phyloP scores from a whole-genome alignment of 2,888 invertebrate species.

The Habroteleia sp. region DNA sequence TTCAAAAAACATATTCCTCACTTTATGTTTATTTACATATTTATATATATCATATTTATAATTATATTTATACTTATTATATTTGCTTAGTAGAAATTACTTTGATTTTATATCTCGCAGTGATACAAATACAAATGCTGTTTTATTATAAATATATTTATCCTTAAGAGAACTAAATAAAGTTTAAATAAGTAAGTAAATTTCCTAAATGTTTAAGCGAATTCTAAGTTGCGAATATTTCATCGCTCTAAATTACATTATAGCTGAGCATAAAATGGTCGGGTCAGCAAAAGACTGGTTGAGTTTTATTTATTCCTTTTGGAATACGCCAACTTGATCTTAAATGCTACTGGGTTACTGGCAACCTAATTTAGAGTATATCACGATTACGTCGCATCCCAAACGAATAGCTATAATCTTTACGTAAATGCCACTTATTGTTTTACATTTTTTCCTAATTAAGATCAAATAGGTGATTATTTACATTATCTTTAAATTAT shows the following conservation, averaged over 20 bases:
- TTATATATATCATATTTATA: too few species aligned
- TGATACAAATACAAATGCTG: too few species aligned
- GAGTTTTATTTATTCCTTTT: constrained; percentile 23
- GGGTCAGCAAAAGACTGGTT: constrained; percentile 7
- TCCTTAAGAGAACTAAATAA: too few species aligned
- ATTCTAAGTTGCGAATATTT: not conserved
- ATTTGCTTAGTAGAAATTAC: too few species aligned
- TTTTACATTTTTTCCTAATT: constrained; percentile 18
- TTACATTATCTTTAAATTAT: constrained; percentile 15
- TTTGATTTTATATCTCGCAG: too few species aligned
- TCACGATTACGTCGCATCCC: constrained; percentile 5
- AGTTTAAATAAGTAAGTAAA: too few species aligned
- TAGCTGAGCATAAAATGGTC: constrained; percentile 17
- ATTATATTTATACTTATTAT: too few species aligned
- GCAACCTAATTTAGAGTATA: constrained; percentile 33
- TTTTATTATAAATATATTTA: too few species aligned
- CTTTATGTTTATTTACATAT: too few species aligned
- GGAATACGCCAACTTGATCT: constrained; percentile 32
- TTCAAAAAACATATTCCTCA: too few species aligned
- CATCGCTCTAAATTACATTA: constrained; percentile 13
- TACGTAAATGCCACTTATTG: constrained; percentile 3
- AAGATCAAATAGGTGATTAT: constrained; percentile 14
- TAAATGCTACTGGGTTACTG: constrained; percentile 33
- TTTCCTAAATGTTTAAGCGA: too few species aligned
- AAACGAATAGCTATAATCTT: constrained; percentile 11